These are phyloP conservation scores for Lucifuga dentata DNA, from an alignment of 2,113 vertebrate species.

Conservation along the genomic window DNA sequence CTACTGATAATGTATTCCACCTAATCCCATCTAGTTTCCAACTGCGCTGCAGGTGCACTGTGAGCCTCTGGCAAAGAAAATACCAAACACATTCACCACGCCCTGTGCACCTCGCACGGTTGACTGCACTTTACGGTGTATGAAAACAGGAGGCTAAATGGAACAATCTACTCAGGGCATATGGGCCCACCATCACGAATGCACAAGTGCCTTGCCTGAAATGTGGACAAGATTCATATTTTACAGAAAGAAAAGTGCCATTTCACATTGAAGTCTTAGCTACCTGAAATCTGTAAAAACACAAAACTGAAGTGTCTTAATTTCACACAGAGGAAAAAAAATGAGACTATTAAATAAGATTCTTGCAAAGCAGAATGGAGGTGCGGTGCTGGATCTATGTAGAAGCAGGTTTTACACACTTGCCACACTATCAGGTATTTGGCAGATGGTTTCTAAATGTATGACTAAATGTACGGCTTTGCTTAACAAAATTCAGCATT, in stretches of 20 bases:
- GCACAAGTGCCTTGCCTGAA: neutral
- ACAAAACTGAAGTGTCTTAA: neutral
- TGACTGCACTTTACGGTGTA: conserved; percentile 20
- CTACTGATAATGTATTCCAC: conserved; percentile 40
- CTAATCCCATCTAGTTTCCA: conserved; percentile 51
- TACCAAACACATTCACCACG: conserved; percentile 24
- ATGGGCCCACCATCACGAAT: neutral
- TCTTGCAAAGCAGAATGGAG: too few species aligned
- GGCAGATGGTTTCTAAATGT: too few species aligned
- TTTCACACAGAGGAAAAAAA: neutral
- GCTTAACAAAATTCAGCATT: too few species aligned
- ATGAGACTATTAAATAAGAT: neutral
- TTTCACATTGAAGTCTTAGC: neutral
- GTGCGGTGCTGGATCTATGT: too few species aligned
- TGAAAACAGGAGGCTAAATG: conserved; percentile 21
- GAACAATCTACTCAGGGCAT: conserved; percentile 12
- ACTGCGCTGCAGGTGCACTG: conserved; percentile 18
- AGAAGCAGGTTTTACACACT: too few species aligned
- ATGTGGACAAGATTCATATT: neutral
- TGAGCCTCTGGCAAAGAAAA: conserved; percentile 25
- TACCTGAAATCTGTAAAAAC: neutral
- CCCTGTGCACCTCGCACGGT: conserved; percentile 14
- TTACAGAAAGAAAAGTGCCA: too few species aligned
- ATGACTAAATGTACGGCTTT: too few species aligned
- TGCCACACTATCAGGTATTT: too few species aligned